Conservation (phyloP, 2,797 vertebrate species). For the Sebastes ruberrimus region DNA sequence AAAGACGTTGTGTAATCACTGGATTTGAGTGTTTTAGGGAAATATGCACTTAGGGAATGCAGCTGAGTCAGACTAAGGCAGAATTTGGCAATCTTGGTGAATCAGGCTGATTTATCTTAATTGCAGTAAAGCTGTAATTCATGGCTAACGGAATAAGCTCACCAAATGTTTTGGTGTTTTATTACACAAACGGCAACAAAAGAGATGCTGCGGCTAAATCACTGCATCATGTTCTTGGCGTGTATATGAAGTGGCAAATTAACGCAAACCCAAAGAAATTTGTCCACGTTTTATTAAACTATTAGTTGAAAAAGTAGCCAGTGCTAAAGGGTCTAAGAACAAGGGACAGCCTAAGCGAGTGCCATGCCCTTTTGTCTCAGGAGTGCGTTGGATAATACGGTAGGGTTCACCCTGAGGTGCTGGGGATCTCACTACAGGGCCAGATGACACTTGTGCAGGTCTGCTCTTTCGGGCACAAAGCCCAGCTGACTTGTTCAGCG, state of each 20-base stretch:
- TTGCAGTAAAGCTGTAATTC: neutral
- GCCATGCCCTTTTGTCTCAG: slow-evolving; percentile 40
- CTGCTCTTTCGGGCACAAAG: slow-evolving; percentile 51
- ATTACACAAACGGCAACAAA: neutral
- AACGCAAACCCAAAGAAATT: neutral
- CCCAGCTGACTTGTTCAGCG: slow-evolving; percentile 55
- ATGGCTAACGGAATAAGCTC: neutral
- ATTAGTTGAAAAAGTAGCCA: neutral
- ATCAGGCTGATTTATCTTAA: neutral
- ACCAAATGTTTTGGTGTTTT: neutral
- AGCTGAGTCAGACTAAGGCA: neutral
- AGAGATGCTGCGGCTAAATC: neutral
- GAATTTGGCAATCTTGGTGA: neutral
- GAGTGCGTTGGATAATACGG: slow-evolving; percentile 52
- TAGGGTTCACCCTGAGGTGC: slow-evolving; percentile 42
- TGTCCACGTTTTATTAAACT: neutral
- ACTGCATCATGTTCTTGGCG: neutral
- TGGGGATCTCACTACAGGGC: slow-evolving; percentile 31
- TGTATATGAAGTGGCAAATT: neutral
- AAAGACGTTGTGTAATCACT: neutral
- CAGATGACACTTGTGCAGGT: slow-evolving; percentile 49
- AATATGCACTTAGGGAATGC: neutral
- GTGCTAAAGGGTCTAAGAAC: neutral
- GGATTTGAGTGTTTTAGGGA: neutral
- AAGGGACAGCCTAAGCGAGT: neutral